Percentiles rank a stretch among this genome's conserved stretches.
These are phyloP conservation scores for Trachythela sp. DNA, from an alignment of 64 coral and sea anemone genomes.

Conservation along the genomic window DNA sequence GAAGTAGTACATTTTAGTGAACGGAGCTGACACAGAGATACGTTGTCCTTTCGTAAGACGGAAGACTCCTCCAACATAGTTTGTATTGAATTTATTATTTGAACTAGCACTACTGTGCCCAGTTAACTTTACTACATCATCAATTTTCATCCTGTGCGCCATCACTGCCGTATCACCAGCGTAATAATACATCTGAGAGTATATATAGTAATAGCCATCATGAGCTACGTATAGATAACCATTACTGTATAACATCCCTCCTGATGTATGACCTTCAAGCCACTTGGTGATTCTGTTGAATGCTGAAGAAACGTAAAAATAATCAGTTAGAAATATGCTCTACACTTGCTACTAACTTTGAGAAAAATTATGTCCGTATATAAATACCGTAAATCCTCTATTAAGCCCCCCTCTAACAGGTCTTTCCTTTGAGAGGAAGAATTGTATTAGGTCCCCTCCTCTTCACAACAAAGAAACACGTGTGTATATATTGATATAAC, in stretches of 20 bases:
- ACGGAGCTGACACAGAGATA: background rate
- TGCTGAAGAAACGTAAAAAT: background rate
- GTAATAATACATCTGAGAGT: background rate
- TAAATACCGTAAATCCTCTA: too few relatives aligned
- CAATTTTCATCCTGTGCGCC: background rate
- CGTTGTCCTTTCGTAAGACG: background rate
- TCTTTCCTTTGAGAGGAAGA: too few relatives aligned
- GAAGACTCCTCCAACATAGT: slow-evolving; percentile 18
- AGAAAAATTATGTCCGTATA: too few relatives aligned
- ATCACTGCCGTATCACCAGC: background rate
- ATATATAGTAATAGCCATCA: slow-evolving; percentile 10
- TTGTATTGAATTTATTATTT: background rate
- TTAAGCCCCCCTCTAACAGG: too few relatives aligned
- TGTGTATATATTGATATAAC: too few relatives aligned
- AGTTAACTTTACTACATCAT: background rate
- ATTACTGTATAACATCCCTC: background rate
- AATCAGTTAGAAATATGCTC: background rate
- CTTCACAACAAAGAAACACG: too few relatives aligned
- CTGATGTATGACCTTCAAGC: background rate
- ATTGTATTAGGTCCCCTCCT: too few relatives aligned
- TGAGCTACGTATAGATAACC: background rate
- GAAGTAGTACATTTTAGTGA: background rate
- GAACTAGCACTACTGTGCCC: background rate
- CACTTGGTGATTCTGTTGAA: background rate
- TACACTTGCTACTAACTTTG: too few relatives aligned